Base-by-base conservation (phyloP, 37 sponge, comb jelly and placozoan species). In the Ephydatia muelleri region DNA sequence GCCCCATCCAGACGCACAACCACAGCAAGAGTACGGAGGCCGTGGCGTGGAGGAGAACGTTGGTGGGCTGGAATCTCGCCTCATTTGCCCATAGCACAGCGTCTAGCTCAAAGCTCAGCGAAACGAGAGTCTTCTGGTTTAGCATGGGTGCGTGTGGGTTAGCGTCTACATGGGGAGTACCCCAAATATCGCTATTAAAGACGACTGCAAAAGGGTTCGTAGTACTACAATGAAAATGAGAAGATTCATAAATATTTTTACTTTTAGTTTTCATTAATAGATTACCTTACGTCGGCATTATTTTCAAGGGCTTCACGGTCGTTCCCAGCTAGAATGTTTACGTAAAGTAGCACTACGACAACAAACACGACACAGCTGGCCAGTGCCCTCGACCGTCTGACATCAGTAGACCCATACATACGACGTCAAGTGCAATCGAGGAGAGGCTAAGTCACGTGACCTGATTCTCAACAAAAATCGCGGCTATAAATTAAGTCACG, bases 101-200 rank as follows among this genome's bases (percentile, higher is more conserved):
- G 90, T 96, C 92, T 16, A 79, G 25, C 11, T 92, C 77, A 75
- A 94, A 96, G 29, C 88, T 85, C 72, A 91, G 83, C 12, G 57
- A 57, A 1, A 57, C 57, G 57, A 57, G 57, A 1, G 57, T 57
- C 57, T 57, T 57, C 57, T 57, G 57, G 16, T 21, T 57, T 57
- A 57, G 57, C 57, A 57, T 1, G 9, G 57, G 12, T 57, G 57
- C 57, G 87, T 96, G 97, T 2, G 94, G 91, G 47, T 91, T 92
- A 4, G 88, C 82, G 75, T 90, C 84, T 6, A 82, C 72, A 36
- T 94, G 84, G 0, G 92, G 92, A 2, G 70, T 65, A 2, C 97
- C 97, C 97, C 97, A 96, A 47, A 96, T 94, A 76, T 96, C 97
- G 80, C 92, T 91, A 32, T 65, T 69, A 37, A 96, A 91, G 31